These are phyloP conservation scores for Halichoeres trimaculatus DNA, from an alignment of 2,113 vertebrate genomes.

Conservation along the genomic window DNA sequence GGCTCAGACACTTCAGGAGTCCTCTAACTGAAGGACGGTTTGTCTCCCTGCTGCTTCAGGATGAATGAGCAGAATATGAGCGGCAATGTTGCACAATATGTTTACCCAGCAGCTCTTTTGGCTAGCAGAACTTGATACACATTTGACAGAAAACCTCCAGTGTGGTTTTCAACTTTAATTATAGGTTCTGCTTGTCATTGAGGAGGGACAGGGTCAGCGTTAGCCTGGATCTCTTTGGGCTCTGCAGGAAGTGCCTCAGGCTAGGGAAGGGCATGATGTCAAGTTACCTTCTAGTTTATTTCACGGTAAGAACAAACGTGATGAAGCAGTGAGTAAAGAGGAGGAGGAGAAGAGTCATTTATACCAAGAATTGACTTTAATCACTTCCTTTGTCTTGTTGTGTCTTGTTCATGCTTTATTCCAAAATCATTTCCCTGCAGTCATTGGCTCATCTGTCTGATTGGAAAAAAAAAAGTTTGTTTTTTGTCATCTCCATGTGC, in stretches of 20 bases:
- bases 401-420: conserved; percentile 1
- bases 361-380: conserved; percentile 7
- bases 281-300: conserved; percentile 38
- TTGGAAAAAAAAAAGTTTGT: too few relatives aligned
- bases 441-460: not conserved
- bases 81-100: conserved; percentile 27
- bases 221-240: conserved; percentile 24
- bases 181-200: conserved; percentile 30
- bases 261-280: conserved; percentile 37
- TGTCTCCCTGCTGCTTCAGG: conserved; percentile 33
- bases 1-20: conserved; percentile 1
- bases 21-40: conserved; percentile 14
- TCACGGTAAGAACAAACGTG: conserved; percentile 10
- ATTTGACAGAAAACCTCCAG: conserved; percentile 42
- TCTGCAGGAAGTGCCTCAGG: conserved; percentile 47
- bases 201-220: conserved; percentile 19
- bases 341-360: conserved; percentile 10
- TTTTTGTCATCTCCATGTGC: not conserved
- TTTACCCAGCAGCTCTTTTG: conserved; percentile 14
- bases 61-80: conserved; percentile 40
- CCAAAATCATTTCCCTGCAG: not conserved
- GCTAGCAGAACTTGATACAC: conserved; percentile 28
- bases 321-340: conserved; percentile 18
- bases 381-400: conserved; percentile 43
- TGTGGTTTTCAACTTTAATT: conserved; percentile 54